These are phyloP conservation scores for Lepidocyrtoides sp. DNA, from an alignment of 2,888 invertebrate species.

Conservation along the genomic window DNA sequence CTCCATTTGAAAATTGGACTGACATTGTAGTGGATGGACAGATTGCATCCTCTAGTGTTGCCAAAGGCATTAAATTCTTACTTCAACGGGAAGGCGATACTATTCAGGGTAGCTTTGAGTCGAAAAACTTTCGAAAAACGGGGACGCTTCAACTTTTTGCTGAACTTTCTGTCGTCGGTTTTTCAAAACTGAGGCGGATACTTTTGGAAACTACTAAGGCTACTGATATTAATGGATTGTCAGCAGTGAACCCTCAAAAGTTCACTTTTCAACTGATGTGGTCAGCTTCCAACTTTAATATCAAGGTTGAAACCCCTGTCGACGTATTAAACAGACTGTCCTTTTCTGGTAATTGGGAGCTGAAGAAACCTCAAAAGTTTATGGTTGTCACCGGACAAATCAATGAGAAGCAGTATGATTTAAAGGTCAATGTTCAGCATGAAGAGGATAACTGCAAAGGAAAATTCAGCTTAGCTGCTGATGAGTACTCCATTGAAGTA, in stretches of 20 bases:
- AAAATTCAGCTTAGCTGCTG: constrained; percentile 42
- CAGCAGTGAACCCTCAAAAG: constrained; percentile 54
- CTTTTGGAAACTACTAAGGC: constrained; percentile 59
- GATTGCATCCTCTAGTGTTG: constrained; percentile 51
- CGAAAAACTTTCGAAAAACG: constrained; percentile 67
- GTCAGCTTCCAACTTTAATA: constrained; percentile 69
- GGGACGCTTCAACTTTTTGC: constrained; percentile 57
- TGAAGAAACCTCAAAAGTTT: constrained; percentile 79
- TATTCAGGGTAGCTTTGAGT: constrained; percentile 70
- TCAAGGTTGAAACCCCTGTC: constrained; percentile 83
- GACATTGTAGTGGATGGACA: constrained; percentile 69
- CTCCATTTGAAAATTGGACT: constrained; percentile 82
- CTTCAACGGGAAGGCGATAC: constrained; percentile 68
- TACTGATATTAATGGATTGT: constrained; percentile 54
- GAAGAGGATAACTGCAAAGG: constrained; percentile 38
- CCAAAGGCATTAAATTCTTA: constrained; percentile 70
- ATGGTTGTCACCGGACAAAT: constrained; percentile 62
- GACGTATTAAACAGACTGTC: constrained; percentile 78
- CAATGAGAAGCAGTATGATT: constrained; percentile 75
- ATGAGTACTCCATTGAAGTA: constrained; percentile 52
- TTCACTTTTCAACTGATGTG: constrained; percentile 72
- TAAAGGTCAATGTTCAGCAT: constrained; percentile 22
- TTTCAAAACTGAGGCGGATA: constrained; percentile 61
- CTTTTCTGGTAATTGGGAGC: constrained; percentile 82
- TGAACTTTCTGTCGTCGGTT: constrained; percentile 70